Conservation (phyloP, 2,888 invertebrate genomes). For the Lysandra bellargus region DNA sequence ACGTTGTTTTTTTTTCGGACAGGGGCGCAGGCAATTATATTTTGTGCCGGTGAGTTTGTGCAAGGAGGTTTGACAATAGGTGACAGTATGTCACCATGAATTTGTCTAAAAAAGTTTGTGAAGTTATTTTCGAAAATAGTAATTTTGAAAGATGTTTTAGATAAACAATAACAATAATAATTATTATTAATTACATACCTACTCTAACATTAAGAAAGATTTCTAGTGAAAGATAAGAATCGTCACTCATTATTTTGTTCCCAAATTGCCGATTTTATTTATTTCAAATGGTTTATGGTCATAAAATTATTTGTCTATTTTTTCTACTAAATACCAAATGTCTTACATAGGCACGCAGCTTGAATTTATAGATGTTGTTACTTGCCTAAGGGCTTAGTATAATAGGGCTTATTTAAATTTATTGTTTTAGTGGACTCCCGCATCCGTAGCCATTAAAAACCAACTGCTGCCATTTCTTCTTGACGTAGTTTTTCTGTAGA, state of each 20-base stretch:
- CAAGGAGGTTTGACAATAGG: constrained; percentile 62
- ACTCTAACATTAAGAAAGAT: too few species aligned
- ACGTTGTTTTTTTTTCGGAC: constrained; percentile 54
- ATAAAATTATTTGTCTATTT: neutral
- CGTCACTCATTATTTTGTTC: neutral
- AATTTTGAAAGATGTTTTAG: too few species aligned
- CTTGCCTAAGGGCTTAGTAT: constrained; percentile 1
- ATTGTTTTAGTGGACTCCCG: constrained; percentile 20
- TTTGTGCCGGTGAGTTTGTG: constrained; percentile 58
- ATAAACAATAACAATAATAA: too few species aligned
- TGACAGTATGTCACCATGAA: constrained; percentile 55
- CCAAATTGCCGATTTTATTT: neutral
- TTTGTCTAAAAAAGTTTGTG: neutral
- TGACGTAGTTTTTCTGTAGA: neutral
- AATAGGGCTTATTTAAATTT: constrained; percentile 12
- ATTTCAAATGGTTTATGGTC: neutral
- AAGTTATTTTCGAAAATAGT: neutral
- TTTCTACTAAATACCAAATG: neutral
- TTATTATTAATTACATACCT: too few species aligned
- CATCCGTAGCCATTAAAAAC: constrained; percentile 1
- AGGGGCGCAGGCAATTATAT: constrained; percentile 76
- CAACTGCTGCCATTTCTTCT: neutral
- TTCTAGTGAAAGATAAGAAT: too few species aligned
- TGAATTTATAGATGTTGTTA: neutral
- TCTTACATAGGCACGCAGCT: neutral